Base-by-base conservation (phyloP, 2,888 invertebrate genomes). In the Amblyjoppa proteus region DNA sequence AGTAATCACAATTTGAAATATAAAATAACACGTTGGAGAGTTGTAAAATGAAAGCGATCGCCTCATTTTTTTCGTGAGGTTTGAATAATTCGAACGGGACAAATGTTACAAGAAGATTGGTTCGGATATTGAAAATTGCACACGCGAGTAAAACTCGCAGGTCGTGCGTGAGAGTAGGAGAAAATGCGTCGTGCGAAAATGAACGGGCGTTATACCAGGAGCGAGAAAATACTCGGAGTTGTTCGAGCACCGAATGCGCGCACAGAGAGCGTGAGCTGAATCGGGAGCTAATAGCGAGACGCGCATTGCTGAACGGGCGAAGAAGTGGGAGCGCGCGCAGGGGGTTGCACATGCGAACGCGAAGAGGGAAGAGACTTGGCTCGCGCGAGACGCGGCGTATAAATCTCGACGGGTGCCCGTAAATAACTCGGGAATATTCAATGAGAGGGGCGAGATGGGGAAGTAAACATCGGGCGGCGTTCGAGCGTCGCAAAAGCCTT, bases 391-490 rank as follows among this genome's bases (percentile, higher is more conserved):
- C 88, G 88, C 86, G 87, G 88, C 89, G 89, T 89, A 93, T 92
- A 92, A 93, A 93, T 92, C 92, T 90, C 90, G 89, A 87, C 85
- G 90, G 86, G 88, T 88, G 89, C 84, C 89, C 91, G 92, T 91
- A 93, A 93, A 93, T 92, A 93, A 93, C 90, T 84, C 88, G 88
- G 86, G 91, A 92, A 93, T 93, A 93, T 93, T 92, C 92, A 92
- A 92, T 91, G 91, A 90, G 91, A 88, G 88, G 88, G 87, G 86
- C 69, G 69, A 86, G 87, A 81, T 86, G 87, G 77, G 53, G 77
- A 84, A 78, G 75, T 76, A 38, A 28, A 58, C 58, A 58, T 74
- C 45, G 38, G 11, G 66, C 38, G 45, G 58, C 79, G 83, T 79
- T 83, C 79, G 25, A 81, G 77, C 77, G 73, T 81, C 73, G 70